A percentile compares a stretch with the other conserved stretches of the same genome.
phyloP scores from a whole-genome alignment of 2,113 vertebrate genomes.

The Myotis yumanensis region DNA sequence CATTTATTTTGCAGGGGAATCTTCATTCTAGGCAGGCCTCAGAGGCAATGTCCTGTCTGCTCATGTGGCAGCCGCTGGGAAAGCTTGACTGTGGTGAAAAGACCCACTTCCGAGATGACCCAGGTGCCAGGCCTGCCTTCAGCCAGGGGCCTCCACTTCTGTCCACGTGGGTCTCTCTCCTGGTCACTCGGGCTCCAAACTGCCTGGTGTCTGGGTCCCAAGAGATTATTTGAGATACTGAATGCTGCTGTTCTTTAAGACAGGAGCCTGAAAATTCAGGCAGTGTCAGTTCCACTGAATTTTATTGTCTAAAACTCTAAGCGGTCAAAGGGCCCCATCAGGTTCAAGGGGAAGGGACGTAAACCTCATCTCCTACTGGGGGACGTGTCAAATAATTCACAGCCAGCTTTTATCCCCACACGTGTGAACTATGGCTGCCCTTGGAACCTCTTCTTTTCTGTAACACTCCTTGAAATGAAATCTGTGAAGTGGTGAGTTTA shows the following conservation, averaged over 20 bases:
- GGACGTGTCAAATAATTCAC: neutral
- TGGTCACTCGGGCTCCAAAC: neutral
- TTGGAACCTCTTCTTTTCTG: neutral
- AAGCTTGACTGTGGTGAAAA: neutral
- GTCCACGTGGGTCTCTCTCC: fast-evolving
- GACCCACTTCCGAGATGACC: neutral
- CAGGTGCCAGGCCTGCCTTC: fast-evolving
- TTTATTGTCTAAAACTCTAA: neutral
- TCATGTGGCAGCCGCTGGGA: neutral
- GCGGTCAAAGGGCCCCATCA: neutral
- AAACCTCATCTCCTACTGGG: neutral
- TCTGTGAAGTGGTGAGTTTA: neutral
- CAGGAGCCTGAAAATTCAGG: neutral
- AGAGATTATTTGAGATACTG: neutral
- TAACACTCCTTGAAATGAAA: neutral
- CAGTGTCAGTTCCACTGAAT: neutral
- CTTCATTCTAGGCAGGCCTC: neutral
- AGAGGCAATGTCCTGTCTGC: neutral
- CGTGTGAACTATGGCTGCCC: neutral
- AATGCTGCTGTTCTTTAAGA: neutral
- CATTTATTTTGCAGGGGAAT: neutral
- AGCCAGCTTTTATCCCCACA: neutral
- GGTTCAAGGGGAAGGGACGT: neutral
- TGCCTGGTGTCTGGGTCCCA: neutral
- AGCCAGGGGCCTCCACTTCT: neutral